Percentiles rank a stretch among this genome's conserved stretches.
These are phyloP conservation scores for Pontoporia blainvillei DNA, from an alignment of 2,113 vertebrate species.

Conservation along the genomic window DNA sequence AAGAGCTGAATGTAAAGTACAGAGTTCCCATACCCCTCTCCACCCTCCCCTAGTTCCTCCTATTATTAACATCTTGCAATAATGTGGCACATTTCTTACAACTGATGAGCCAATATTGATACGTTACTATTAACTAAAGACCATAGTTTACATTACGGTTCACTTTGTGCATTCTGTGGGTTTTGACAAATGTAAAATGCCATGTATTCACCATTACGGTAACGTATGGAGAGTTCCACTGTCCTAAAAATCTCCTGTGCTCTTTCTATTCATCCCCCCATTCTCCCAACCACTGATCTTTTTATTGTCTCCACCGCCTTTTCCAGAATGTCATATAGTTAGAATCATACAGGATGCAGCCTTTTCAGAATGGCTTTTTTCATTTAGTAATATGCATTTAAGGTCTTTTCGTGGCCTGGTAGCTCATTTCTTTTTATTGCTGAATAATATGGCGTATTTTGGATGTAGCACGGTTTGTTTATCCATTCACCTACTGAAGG, in stretches of 20 bases:
- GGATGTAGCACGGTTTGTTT: background rate
- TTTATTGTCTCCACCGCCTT: background rate
- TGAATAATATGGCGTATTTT: background rate
- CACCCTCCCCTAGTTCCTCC: too few species aligned
- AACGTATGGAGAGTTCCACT: rapidly evolving
- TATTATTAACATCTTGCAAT: background rate
- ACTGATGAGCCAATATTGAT: background rate
- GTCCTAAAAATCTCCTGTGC: background rate
- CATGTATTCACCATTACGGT: rapidly evolving
- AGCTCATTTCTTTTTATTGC: background rate
- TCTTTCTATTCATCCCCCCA: background rate
- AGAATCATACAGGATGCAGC: background rate
- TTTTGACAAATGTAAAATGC: background rate
- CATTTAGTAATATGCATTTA: rapidly evolving
- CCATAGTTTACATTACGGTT: rapidly evolving
- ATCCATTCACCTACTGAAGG: background rate
- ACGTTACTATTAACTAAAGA: rapidly evolving
- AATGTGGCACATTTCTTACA: too few species aligned
- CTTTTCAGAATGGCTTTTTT: background rate
- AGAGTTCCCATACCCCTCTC: too few species aligned
- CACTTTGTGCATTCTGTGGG: rapidly evolving
- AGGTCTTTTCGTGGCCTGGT: background rate
- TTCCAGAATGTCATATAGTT: background rate
- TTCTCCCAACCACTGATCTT: background rate
- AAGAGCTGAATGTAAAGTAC: too few species aligned